A percentile compares a stretch with the other conserved stretches of the same genome.
phyloP scores from a whole-genome alignment of 2,113 vertebrate genomes.

The Salminus brasiliensis region DNA sequence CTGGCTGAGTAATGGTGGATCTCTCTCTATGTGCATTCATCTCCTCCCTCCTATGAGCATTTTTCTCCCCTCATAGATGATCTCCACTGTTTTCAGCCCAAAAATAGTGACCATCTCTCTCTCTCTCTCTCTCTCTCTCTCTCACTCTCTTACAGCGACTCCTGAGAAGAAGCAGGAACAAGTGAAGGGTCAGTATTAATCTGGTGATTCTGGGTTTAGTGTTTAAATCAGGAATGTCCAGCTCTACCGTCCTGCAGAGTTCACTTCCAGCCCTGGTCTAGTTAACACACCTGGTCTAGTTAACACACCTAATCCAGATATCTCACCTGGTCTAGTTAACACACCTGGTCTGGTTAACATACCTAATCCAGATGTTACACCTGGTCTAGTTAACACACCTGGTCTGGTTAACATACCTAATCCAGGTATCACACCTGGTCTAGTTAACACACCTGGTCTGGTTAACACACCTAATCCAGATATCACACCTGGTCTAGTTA shows the following conservation, averaged over 20 bases:
- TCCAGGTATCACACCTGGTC: too few species aligned
- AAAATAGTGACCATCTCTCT: slow-evolving; percentile 44
- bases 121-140: slow-evolving; percentile 34
- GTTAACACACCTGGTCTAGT: neutral
- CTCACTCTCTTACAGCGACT: slow-evolving; percentile 60
- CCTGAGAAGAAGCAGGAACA: slow-evolving; percentile 65
- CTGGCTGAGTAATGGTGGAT: slow-evolving; percentile 78
- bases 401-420: too few species aligned
- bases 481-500: too few species aligned
- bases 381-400: too few species aligned
- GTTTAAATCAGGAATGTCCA: neutral
- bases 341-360: too few species aligned
- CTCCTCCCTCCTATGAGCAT: slow-evolving; percentile 55
- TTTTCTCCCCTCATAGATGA: slow-evolving; percentile 62
- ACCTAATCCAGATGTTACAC: too few species aligned
- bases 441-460: too few species aligned
- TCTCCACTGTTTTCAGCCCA: slow-evolving; percentile 35
- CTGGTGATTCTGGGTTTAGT: neutral
- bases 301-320: neutral
- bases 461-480: too few species aligned
- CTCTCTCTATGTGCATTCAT: slow-evolving; percentile 69
- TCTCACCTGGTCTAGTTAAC: too few species aligned
- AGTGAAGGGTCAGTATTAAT: slow-evolving; percentile 62
- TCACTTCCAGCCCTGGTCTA: neutral
- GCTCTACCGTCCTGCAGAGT: too few species aligned